Evolutionary conservation across 2,888 invertebrate species (phyloP), one percentile per base, ranked within the genome.

Genomic region (Ochlodes sylvanus): DNA sequence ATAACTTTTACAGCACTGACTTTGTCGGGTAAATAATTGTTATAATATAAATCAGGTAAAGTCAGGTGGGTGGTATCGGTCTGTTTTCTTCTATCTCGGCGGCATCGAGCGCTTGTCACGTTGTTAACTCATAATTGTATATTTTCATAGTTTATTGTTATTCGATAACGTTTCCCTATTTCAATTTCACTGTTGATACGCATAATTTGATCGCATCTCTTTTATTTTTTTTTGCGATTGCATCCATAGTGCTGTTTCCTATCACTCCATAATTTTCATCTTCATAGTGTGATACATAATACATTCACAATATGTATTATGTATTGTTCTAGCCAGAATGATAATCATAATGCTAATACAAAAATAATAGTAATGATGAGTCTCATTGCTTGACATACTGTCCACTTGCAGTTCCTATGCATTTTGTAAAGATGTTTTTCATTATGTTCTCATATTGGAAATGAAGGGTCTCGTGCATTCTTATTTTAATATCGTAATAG

Each of bases 31-130:
- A 68, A 64, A 66, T 60, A 64, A 56, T 64, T 55, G 34, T 70
- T 60, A 12, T 69, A 68, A 66, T 34, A 71, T 72, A 69, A 63
- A 64, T 68, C 76, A 78, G 78, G 78, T 78, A 77, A 78, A 71
- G 68, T 71, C 71, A 76, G 76, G 77, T 78, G 74, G 78, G 76
- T 77, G 62, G 62, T n/a, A 21, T 34, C 41, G 34, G 44, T 60
- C 1, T 44, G n/a, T n/a, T n/a, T 47, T 47, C 44, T 44, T 44
- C 15, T 32, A 54, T 54, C 54, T 27, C 15, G 54, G 54, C 54
- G n/a, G 32, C 27, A 32, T 14, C 54, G 32, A 52, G 52, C n/a
- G 21, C 54, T 32, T 54, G 2, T 38, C n/a, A n/a, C 1, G 19
- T n/a, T 32, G 9, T 47, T 19, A 6, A 19, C 6, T 21, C 21